Percentiles rank a stretch among this genome's conserved stretches.
These are phyloP conservation scores for Cyrtorhinus lividipennis DNA, from an alignment of 1,140 invertebrate species.

Conservation along the genomic window DNA sequence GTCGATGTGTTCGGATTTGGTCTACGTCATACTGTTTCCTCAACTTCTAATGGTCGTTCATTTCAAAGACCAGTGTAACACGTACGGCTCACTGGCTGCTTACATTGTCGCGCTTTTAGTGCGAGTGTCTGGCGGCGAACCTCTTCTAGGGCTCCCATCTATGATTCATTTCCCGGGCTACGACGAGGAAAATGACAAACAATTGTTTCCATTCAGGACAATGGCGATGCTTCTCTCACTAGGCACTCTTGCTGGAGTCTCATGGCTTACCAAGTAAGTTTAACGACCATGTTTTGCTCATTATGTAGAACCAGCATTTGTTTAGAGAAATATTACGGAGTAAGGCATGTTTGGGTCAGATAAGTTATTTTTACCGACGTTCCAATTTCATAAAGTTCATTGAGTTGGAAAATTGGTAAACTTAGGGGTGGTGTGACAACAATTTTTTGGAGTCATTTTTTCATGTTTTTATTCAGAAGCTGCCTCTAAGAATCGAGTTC, in stretches of 20 bases:
- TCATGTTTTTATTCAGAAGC: too few species aligned
- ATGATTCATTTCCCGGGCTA: constrained; percentile 80
- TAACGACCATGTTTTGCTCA: neutral
- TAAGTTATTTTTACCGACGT: too few species aligned
- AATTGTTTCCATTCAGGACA: constrained; percentile 82
- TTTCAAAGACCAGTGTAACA: constrained; percentile 85
- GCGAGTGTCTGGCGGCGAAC: constrained; percentile 76
- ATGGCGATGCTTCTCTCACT: constrained; percentile 76
- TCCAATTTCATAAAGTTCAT: too few species aligned
- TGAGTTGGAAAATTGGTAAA: too few species aligned
- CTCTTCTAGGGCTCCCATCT: constrained; percentile 62
- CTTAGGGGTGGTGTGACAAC: too few species aligned
- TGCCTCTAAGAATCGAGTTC: too few species aligned
- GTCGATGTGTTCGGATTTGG: constrained; percentile 92
- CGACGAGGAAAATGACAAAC: constrained; percentile 50
- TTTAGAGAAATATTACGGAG: neutral
- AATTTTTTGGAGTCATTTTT: too few species aligned
- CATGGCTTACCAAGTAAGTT: constrained; percentile 56
- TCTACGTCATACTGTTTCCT: constrained; percentile 96
- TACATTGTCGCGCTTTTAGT: constrained; percentile 81
- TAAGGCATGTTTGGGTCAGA: too few species aligned
- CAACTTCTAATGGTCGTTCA: constrained; percentile 96
- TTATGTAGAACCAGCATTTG: neutral
- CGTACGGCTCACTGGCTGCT: constrained; percentile 83
- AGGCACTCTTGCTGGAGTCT: constrained; percentile 57